Percentiles rank a stretch among this genome's conserved stretches.
These are phyloP conservation scores for Platysteira castanea DNA, from an alignment of 2,113 vertebrate genomes.

Conservation along the genomic window DNA sequence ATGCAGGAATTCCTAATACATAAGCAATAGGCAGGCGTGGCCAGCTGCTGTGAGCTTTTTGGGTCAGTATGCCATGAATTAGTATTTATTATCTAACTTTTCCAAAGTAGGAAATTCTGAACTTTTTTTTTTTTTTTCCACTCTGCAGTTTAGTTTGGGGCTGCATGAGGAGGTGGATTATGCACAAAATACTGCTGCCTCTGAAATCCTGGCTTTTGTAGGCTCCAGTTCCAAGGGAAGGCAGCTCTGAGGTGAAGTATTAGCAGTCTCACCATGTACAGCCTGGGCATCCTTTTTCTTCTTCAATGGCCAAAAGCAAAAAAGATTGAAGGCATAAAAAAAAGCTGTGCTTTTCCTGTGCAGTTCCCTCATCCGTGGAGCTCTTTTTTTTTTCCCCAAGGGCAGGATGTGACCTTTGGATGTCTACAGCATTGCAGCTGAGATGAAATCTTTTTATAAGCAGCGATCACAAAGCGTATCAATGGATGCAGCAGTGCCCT, in stretches of 20 bases:
- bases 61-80: constrained; percentile 64
- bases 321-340: not conserved
- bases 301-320: not conserved
- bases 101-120: not conserved
- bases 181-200: not conserved
- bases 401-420: constrained; percentile 18
- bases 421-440: not conserved
- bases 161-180: rapidly evolving
- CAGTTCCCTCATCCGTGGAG: not conserved
- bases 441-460: not conserved
- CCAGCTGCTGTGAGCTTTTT: constrained; percentile 14
- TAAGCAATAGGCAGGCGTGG: constrained; percentile 40
- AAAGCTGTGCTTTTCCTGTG: not conserved
- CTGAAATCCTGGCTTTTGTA: not conserved
- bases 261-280: constrained; percentile 20
- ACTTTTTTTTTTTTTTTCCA: not conserved
- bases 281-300: not conserved
- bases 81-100: constrained; percentile 51
- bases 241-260: not conserved
- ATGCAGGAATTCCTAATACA: constrained; percentile 47
- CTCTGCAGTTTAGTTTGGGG: not conserved
- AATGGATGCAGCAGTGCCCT: not conserved
- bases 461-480: not conserved
- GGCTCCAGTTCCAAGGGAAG: not conserved
- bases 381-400: not conserved